A percentile compares a stretch with the other conserved stretches of the same genome.
Conservation (phyloP, 2,888 invertebrate species). For the Caenorhabditis panamensis region DNA sequence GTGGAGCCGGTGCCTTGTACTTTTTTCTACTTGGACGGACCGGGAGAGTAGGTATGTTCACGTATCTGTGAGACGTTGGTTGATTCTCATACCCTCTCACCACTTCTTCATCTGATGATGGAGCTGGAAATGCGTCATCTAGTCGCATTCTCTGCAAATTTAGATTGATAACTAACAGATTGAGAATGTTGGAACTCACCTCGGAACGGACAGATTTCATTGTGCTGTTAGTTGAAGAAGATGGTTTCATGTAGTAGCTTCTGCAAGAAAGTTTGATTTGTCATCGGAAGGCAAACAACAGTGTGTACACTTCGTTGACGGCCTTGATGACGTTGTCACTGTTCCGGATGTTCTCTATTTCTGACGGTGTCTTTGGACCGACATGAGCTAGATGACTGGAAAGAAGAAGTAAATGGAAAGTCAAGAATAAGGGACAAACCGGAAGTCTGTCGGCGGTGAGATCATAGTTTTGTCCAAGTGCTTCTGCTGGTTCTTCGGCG, state of each 20-base stretch:
- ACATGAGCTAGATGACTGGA: conserved; percentile 57
- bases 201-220: conserved; percentile 10
- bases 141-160: conserved; percentile 45
- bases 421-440: conserved; percentile 7
- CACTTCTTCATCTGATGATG: background rate
- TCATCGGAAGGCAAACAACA: conserved; percentile 3
- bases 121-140: conserved; percentile 37
- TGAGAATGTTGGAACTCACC: background rate
- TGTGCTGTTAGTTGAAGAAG: conserved; percentile 38
- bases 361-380: conserved; percentile 14
- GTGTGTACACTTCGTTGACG: conserved; percentile 34
- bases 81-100: conserved; percentile 50
- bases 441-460: conserved; percentile 43
- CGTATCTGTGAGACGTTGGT: conserved; percentile 48
- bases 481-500: conserved; percentile 47
- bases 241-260: conserved; percentile 46
- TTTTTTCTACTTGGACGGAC: conserved; percentile 35
- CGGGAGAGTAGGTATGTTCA: conserved; percentile 22
- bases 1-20: conserved; percentile 48
- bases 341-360: conserved; percentile 44
- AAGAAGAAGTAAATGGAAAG: background rate
- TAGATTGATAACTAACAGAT: background rate
- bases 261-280: conserved; percentile 29
- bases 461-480: conserved; percentile 56
- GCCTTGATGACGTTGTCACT: conserved; percentile 40